These are phyloP conservation scores for Actenoides lindsayi DNA, from an alignment of 2,113 vertebrate species.

Conservation along the genomic window DNA sequence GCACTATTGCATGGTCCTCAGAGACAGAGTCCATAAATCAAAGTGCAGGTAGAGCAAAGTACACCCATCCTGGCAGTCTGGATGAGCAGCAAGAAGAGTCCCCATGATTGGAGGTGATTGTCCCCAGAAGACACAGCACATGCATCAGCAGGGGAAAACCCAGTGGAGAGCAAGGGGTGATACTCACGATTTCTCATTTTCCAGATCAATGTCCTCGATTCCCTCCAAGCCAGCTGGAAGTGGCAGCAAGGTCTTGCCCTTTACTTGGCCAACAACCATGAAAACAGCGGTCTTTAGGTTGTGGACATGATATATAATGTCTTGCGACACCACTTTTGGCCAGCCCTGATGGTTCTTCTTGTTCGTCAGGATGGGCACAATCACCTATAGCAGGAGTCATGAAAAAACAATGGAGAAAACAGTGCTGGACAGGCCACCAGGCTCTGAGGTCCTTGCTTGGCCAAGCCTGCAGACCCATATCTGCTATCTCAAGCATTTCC, in stretches of 20 bases:
- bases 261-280: constrained; percentile 82
- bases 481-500: background rate
- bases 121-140: background rate
- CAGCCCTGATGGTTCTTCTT: constrained; percentile 81
- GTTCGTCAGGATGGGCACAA: constrained; percentile 85
- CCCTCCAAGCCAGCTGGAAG: constrained; percentile 79
- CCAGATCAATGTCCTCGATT: constrained; percentile 70
- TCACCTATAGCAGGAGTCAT: constrained; percentile 74
- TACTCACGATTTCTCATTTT: constrained; percentile 77
- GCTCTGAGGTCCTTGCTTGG: rapidly evolving
- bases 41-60: background rate
- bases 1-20: background rate
- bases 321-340: constrained; percentile 85
- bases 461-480: background rate
- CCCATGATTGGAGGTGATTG: background rate
- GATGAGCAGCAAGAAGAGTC: background rate
- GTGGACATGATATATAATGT: constrained; percentile 79
- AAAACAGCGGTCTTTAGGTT: constrained; percentile 78
- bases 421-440: background rate
- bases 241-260: constrained; percentile 88
- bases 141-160: background rate
- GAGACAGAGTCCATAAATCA: background rate
- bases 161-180: background rate
- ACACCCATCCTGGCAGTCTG: background rate
- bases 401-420: background rate